Percentiles rank a stretch among this genome's conserved stretches.
These are phyloP conservation scores for Tenualosa thibaudeaui DNA, from an alignment of 2,797 vertebrate genomes.

Conservation along the genomic window DNA sequence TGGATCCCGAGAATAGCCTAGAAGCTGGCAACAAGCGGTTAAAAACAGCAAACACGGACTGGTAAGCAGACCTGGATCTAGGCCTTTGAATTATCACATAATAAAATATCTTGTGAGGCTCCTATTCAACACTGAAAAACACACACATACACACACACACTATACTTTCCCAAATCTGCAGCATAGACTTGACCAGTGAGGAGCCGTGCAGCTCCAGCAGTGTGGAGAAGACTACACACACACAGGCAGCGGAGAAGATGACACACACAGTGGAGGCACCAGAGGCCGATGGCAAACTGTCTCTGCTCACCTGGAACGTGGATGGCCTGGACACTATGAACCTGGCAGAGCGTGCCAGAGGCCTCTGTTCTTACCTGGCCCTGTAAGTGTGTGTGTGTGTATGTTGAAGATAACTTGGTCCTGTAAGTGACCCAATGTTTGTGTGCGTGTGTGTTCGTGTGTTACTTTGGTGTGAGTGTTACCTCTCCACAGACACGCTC, in stretches of 20 bases:
- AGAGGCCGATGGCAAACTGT: conserved; percentile 77
- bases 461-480: too few relatives aligned
- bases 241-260: conserved; percentile 28
- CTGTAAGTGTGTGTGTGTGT: conserved; percentile 76
- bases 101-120: too few relatives aligned
- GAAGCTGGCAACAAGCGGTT: conserved; percentile 42
- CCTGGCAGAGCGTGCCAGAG: conserved; percentile 81
- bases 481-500: too few relatives aligned
- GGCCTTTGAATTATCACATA: neutral
- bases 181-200: conserved; percentile 85
- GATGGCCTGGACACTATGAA: conserved; percentile 86
- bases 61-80: conserved; percentile 30
- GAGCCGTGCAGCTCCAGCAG: conserved; percentile 66
- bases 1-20: conserved; percentile 15
- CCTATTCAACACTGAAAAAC: neutral
- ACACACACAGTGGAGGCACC: conserved; percentile 33
- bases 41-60: conserved; percentile 16
- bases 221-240: neutral
- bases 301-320: conserved; percentile 91
- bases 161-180: conserved; percentile 51
- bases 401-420: neutral
- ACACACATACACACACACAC: too few relatives aligned
- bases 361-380: conserved; percentile 83
- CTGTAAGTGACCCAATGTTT: too few relatives aligned
- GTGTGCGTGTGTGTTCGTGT: too few relatives aligned